Conservation (phyloP, 2,797 vertebrate species). For the Semaprochilodus insignis region DNA sequence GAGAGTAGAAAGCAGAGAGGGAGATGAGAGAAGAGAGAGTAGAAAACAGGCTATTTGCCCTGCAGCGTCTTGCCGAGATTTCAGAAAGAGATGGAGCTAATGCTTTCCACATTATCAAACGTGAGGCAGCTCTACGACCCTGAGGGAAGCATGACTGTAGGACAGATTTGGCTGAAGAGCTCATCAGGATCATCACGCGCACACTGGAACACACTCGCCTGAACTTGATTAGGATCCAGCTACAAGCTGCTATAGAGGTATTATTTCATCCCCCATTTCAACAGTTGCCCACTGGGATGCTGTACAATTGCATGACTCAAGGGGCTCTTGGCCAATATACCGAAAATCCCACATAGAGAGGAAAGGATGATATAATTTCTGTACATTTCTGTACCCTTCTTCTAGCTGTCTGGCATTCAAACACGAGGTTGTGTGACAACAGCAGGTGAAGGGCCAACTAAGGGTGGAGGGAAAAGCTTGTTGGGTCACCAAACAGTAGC, state of each 20-base stretch:
- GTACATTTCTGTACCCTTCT: not conserved
- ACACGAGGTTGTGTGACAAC: not conserved
- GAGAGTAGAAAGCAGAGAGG: not conserved
- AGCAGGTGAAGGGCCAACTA: not conserved
- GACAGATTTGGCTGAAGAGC: conserved; percentile 33
- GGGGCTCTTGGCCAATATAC: not conserved
- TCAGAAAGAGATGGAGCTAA: conserved; percentile 32
- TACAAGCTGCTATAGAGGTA: not conserved
- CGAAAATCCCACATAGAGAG: not conserved
- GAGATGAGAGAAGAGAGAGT: conserved; percentile 17
- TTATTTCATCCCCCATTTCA: conserved; percentile 34
- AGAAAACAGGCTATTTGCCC: conserved; percentile 18
- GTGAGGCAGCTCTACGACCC: conserved; percentile 34
- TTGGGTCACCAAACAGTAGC: not conserved
- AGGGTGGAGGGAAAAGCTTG: not conserved
- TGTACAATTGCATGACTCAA: conserved; percentile 8
- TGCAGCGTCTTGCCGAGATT: conserved; percentile 15
- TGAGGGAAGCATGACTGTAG: conserved; percentile 33
- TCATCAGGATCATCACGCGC: conserved; percentile 33
- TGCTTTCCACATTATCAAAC: conserved; percentile 48
- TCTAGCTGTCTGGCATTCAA: not conserved
- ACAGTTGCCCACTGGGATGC: conserved; percentile 1
- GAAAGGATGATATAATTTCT: not conserved
- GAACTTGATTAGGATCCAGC: conserved; percentile 39
- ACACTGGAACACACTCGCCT: conserved; percentile 22